These are phyloP conservation scores for Hirundo rustica DNA, from an alignment of 2,797 vertebrate species.

Conservation along the genomic window DNA sequence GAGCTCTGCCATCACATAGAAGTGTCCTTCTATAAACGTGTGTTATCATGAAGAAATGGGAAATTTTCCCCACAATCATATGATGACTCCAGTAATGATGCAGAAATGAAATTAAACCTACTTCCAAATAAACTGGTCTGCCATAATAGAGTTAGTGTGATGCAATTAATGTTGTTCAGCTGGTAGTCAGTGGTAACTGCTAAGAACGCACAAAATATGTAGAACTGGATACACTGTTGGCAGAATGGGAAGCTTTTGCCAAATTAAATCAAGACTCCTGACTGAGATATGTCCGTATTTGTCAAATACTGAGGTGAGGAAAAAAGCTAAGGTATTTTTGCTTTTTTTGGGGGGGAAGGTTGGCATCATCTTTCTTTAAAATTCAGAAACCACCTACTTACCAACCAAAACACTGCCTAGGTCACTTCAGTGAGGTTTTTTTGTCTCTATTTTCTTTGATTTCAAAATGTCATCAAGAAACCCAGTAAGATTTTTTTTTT, in stretches of 20 bases:
- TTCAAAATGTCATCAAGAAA: neutral
- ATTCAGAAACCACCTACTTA: neutral
- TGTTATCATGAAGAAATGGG: neutral
- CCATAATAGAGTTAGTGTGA: neutral
- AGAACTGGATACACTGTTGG: neutral
- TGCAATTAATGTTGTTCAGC: neutral
- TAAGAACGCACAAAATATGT: rapidly evolving
- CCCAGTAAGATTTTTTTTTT: neutral
- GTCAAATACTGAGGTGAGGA: neutral
- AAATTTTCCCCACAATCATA: neutral
- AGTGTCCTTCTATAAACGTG: neutral
- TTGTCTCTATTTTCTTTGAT: neutral
- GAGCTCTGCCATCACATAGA: neutral
- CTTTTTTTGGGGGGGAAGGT: neutral
- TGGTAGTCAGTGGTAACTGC: neutral
- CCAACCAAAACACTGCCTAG: neutral
- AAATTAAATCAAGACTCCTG: neutral
- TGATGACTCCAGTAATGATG: conserved; percentile 19
- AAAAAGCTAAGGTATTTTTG: neutral
- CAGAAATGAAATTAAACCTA: conserved; percentile 34
- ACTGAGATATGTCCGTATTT: neutral
- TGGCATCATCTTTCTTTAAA: neutral
- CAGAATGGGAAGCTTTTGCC: neutral
- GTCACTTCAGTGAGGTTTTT: neutral
- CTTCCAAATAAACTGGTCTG: neutral